A percentile compares a stretch with the other conserved stretches of the same genome.
Conservation (phyloP, 2,797 vertebrate genomes). For the Rhincodon typus region DNA sequence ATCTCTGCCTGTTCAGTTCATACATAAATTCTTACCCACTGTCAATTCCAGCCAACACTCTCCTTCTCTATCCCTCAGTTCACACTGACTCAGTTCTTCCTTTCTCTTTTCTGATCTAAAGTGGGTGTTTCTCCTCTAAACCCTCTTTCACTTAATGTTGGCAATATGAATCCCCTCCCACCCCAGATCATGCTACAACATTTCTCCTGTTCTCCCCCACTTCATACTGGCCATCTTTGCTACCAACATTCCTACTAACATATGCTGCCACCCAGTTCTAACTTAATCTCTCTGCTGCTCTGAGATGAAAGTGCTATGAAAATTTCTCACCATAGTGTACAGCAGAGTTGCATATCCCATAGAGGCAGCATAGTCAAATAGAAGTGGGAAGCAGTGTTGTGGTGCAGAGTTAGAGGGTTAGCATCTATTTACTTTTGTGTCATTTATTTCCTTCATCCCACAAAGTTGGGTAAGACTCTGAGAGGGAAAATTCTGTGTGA, state of each 20-base stretch:
- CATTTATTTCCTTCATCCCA: neutral
- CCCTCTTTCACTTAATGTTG: neutral
- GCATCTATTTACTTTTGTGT: neutral
- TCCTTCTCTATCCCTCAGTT: neutral
- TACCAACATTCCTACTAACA: neutral
- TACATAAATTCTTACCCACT: neutral
- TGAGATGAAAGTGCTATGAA: neutral
- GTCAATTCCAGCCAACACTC: neutral
- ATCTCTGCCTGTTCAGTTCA: neutral
- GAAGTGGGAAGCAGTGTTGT: neutral
- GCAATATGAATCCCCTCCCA: neutral
- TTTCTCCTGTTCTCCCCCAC: neutral
- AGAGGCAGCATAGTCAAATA: neutral
- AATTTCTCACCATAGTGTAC: neutral
- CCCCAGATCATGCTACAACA: neutral
- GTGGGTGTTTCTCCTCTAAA: neutral
- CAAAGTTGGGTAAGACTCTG: neutral
- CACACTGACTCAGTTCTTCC: neutral
- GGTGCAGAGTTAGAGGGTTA: neutral
- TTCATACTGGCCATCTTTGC: neutral
- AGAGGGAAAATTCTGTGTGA: neutral
- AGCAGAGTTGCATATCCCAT: neutral
- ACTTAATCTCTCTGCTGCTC: neutral
- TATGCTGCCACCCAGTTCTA: neutral
- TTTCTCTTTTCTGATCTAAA: neutral